phyloP scores from a whole-genome alignment of 2,113 vertebrate species.

The Nansenia antarctica region DNA sequence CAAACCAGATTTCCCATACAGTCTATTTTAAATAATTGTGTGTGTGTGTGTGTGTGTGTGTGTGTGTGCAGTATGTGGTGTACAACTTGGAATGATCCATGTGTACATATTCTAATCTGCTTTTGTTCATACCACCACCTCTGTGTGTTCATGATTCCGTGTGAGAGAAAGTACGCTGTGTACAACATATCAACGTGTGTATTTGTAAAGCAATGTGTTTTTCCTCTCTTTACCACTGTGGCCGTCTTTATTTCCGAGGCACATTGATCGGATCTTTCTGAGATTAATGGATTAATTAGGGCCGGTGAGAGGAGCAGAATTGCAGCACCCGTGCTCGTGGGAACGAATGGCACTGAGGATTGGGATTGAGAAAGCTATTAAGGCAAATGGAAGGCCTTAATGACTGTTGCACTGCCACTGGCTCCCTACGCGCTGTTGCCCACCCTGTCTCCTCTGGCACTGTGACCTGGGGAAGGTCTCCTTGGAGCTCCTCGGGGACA shows the following conservation, averaged over 20 bases:
- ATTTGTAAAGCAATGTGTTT: neutral
- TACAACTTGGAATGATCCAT: no score
- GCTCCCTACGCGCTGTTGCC: slow-evolving; percentile 38
- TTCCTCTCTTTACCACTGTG: slow-evolving; percentile 42
- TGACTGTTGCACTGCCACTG: slow-evolving; percentile 72
- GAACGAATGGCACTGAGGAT: slow-evolving; percentile 58
- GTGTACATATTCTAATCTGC: neutral
- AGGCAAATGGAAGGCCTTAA: slow-evolving; percentile 80
- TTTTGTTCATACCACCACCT: neutral
- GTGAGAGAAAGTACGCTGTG: slow-evolving; percentile 8
- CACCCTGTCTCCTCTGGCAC: slow-evolving; percentile 56
- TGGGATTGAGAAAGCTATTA: slow-evolving; percentile 74
- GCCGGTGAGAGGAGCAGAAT: slow-evolving; percentile 64
- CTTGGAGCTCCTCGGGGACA: slow-evolving; percentile 48
- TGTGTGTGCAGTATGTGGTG: no score
- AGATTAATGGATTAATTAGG: slow-evolving; percentile 84
- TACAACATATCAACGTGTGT: neutral
- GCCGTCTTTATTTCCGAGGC: slow-evolving; percentile 51
- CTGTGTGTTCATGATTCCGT: neutral
- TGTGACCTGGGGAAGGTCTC: slow-evolving; percentile 46
- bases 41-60: no score
- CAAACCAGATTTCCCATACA: no score
- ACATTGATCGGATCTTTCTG: slow-evolving; percentile 72
- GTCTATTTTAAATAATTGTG: no score
- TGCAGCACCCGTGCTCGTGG: slow-evolving; percentile 62